Base-by-base conservation (phyloP, 2,113 vertebrate species). In the Rostratula benghalensis region DNA sequence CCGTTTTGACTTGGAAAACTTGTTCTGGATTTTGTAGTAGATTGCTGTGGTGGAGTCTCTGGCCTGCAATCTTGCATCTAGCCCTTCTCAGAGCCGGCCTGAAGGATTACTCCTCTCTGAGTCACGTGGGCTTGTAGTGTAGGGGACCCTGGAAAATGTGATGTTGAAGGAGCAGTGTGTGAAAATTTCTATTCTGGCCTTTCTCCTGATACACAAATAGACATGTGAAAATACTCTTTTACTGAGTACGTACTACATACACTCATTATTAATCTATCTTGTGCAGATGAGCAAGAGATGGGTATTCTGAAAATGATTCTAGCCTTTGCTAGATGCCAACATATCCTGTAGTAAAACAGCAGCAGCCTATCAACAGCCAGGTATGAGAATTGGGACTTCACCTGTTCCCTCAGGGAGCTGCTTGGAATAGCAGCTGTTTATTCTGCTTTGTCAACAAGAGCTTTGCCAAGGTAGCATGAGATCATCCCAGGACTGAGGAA, bases 361-460 rank as follows among this genome's bases (percentile, higher is more conserved):
- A 83, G 56, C 19, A 65, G 51, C 35, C n/a, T 61, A 7, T 37
- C n/a, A 33, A 48, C 37, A 81, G 41, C 30, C 75, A 61, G 37
- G 24, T 73, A 41, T 10, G 65, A 60, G 78, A 75, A 39, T 4
- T 64, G 31, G 79, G 68, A 61, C 54, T 85, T 82, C 5, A 41
- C 7, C 37, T n/a, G 4, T 81, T 87, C 74, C 84, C 39, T 75
- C 39, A 54, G 82, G 74, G 35, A 68, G 25, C 59, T 92, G 0
- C 45, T 85, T 78, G 1, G 4, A 90, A 10, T 68, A 82, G 65
- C 46, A 84, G 61, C 31, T 21, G 19, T 56, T 81, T 78, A 71
- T 82, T 93, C 69, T 87, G 37, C 43, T 87, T 93, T 89, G 43
- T 91, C 90, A 91, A 83, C 33, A 57, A 71, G 33, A 83, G 56